phyloP scores from a whole-genome alignment of 2,888 invertebrate genomes.

The Tenthredo scrophulariae region DNA sequence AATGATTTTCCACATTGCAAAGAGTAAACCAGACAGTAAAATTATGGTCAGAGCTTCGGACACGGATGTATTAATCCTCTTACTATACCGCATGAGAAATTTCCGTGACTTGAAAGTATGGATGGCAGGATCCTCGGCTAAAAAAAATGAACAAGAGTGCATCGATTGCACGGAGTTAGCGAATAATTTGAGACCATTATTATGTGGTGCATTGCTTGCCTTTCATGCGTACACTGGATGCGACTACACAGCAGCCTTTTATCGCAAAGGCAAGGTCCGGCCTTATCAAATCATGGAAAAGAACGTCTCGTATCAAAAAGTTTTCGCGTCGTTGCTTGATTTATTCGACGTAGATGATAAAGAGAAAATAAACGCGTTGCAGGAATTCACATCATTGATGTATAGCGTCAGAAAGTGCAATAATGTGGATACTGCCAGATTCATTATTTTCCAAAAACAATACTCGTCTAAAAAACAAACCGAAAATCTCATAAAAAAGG shows the following conservation, averaged over 20 bases:
- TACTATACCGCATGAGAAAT: neutral
- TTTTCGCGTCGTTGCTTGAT: conserved; percentile 61
- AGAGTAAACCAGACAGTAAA: neutral
- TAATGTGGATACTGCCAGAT: neutral
- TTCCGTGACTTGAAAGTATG: neutral
- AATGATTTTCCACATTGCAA: neutral
- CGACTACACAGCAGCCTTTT: conserved; percentile 68
- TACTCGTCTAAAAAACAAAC: conserved; percentile 3
- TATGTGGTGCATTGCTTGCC: conserved; percentile 60
- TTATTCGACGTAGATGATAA: conserved; percentile 61
- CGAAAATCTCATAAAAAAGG: conserved; percentile 1
- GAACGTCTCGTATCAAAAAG: conserved; percentile 65
- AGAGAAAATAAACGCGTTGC: conserved; percentile 31
- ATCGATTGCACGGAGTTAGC: neutral
- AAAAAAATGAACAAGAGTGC: conserved; percentile 8
- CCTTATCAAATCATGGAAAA: conserved; percentile 66
- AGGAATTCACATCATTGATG: conserved; percentile 32
- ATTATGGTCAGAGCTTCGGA: neutral
- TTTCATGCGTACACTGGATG: conserved; percentile 69
- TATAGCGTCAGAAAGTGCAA: neutral
- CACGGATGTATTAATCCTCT: conserved; percentile 2
- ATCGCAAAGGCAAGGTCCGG: conserved; percentile 67
- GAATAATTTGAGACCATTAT: neutral
- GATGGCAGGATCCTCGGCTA: neutral
- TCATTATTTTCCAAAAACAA: neutral